A percentile compares a stretch with the other conserved stretches of the same genome.
These are phyloP conservation scores for Progne subis DNA, from an alignment of 2,113 vertebrate species.

Conservation along the genomic window DNA sequence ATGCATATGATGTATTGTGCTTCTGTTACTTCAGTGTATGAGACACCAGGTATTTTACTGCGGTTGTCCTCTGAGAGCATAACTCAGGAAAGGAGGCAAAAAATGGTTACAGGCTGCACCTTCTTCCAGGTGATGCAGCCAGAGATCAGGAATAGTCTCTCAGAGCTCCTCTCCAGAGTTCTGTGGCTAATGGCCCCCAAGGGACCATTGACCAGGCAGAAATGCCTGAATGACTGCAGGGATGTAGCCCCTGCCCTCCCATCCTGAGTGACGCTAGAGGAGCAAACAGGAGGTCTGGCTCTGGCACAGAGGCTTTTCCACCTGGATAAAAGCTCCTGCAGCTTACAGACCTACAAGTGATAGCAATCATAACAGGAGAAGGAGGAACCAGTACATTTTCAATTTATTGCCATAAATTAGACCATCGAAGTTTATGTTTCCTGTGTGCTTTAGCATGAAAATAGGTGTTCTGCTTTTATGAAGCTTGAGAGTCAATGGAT, in stretches of 20 bases:
- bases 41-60: neutral
- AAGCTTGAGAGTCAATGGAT: neutral
- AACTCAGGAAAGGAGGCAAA: neutral
- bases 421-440: neutral
- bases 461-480: neutral
- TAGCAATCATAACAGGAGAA: neutral
- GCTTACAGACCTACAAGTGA: neutral
- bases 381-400: neutral
- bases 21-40: neutral
- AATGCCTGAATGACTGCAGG: neutral
- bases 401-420: neutral
- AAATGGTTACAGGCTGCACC: neutral
- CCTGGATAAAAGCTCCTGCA: neutral
- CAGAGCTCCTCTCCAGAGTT: neutral
- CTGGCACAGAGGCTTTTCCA: neutral
- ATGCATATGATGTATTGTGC: neutral
- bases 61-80: neutral
- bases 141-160: neutral
- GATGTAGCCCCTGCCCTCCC: neutral
- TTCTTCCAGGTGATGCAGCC: neutral
- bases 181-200: neutral
- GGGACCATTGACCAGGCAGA: neutral
- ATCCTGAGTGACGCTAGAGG: neutral
- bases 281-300: neutral
- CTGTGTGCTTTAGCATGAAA: neutral